These are phyloP conservation scores for Antechinus flavipes DNA, from an alignment of 2,113 vertebrate genomes.

Conservation along the genomic window DNA sequence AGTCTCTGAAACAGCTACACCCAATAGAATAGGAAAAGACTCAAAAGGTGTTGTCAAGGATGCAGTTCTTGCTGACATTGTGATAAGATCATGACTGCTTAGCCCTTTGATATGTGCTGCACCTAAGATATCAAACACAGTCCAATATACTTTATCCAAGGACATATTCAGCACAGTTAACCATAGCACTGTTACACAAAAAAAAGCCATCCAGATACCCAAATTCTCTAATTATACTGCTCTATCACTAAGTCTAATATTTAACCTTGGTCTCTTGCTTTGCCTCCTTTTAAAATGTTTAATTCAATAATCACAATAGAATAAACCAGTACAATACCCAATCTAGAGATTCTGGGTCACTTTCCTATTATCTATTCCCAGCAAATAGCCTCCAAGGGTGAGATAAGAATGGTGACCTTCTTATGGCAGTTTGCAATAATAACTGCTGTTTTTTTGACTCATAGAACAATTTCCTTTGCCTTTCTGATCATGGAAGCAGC, in stretches of 20 bases:
- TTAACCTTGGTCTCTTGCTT: not conserved
- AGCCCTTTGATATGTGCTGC: not conserved
- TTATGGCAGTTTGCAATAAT: not conserved
- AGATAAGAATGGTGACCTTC: not conserved
- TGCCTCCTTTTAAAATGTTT: not conserved
- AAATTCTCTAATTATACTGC: not conserved
- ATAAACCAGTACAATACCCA: not conserved
- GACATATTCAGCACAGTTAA: not conserved
- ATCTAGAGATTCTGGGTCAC: not conserved
- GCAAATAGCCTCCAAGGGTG: not conserved
- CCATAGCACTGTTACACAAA: not conserved
- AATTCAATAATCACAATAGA: not conserved
- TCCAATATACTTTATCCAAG: not conserved
- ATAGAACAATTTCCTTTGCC: not conserved
- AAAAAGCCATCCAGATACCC: not conserved
- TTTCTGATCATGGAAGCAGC: not conserved
- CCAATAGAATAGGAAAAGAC: not conserved
- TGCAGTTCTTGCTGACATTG: not conserved
- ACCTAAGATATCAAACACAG: not conserved
- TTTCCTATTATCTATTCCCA: not conserved
- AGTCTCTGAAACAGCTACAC: not conserved
- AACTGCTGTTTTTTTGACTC: not conserved
- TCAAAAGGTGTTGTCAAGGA: not conserved
- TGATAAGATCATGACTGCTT: not conserved
- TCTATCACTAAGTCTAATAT: not conserved